Evolutionary conservation across 2,113 vertebrate species (phyloP).

Genomic region (Numenius arquata): DNA sequence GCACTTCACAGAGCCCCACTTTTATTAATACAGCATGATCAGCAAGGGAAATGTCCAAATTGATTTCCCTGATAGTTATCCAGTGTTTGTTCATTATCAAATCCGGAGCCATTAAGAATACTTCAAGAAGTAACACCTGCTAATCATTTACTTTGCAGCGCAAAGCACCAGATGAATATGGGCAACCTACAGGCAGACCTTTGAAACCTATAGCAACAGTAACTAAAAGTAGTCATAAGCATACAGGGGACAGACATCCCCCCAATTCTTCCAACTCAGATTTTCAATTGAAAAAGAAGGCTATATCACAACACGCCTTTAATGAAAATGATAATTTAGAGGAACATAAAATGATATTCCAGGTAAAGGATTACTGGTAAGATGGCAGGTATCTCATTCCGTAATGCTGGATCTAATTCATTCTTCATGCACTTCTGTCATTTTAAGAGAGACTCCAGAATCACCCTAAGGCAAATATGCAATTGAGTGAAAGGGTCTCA

Average conservation of each 20-base stretch:
- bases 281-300: background rate
- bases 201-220: background rate
- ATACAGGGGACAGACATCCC: background rate
- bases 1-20: background rate
- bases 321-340: background rate
- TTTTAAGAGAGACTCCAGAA: background rate
- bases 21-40: background rate
- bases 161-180: background rate
- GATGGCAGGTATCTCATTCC: background rate
- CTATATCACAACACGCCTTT: fast-evolving
- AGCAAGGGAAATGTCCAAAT: background rate
- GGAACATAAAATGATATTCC: background rate
- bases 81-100: background rate
- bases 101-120: background rate
- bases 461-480: background rate
- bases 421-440: background rate
- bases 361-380: background rate
- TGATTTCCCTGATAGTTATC: background rate
- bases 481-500: background rate
- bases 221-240: background rate
- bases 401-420: background rate
- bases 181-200: background rate
- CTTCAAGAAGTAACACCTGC: background rate
- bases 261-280: background rate
- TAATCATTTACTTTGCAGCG: background rate